Base-by-base conservation (phyloP, 2,113 vertebrate genomes). In the Melospiza melodia region DNA sequence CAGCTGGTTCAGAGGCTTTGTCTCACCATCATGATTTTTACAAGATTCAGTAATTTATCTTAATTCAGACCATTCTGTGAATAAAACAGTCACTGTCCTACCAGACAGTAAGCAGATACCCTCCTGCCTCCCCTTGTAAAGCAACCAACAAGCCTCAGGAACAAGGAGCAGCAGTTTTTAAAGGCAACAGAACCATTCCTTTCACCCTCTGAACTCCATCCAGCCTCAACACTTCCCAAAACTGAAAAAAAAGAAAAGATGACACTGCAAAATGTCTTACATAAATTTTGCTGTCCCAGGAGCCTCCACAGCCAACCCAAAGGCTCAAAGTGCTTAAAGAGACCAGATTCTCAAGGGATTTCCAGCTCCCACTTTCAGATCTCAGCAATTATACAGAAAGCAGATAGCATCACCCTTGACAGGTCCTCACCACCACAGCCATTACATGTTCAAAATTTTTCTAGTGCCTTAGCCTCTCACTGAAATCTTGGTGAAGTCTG, bases 221-320 rank as follows among this genome's bases (percentile, higher is more conserved):
- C 90, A 96, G 65, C 55, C 75, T 93, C 87, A 94, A 68, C 75
- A 68, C 81, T 84, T 86, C 41, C 72, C 84, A 93, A 79, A 94
- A 78, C 39, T 63, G 31, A 69, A 88, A 84, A 93, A 41, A 13
- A 41, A 37, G 37, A 41, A 76, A 33, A 79, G 49, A 86, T 90
- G 79, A 97, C 76, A 75, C 52, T 75, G 80, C 76, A 95, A 89
- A 93, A 90, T 7, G 7, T 84, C 83, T 81, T 35, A 59, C 37
- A 81, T 86, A 81, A 95, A 92, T 96, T 90, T 49, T 89, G 27
- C 79, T 55, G 46, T 59, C 65, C 85, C 76, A 87, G 59, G 28
- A 94, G 57, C 61, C 68, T 93, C 68, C 69, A 65, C 48, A 94
- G 76, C 31, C 65, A 90, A 63, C 55, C 21, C 61, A 81, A 92